Evolutionary conservation across 92 coral and sea anemone species (phyloP).

Genomic region (Nematostella vectensis): DNA sequence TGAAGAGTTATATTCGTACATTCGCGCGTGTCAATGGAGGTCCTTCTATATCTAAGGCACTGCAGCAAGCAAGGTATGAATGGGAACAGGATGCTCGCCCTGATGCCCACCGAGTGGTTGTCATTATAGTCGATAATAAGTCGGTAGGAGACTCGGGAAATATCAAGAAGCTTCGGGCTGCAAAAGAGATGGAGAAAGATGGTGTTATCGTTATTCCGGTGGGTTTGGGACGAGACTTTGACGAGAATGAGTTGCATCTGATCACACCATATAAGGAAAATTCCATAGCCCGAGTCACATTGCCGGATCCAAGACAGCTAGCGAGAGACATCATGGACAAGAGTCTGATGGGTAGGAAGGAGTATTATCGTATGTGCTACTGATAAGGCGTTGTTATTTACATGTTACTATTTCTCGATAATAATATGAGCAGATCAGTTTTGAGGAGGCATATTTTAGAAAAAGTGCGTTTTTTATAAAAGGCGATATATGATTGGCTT

Average conservation of each 20-base stretch:
- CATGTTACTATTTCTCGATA: too few relatives aligned
- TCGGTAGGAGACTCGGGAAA: slow-evolving; percentile 65
- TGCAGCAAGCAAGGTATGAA: slow-evolving; percentile 46
- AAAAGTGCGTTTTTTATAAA: too few relatives aligned
- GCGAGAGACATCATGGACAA: slow-evolving; percentile 45
- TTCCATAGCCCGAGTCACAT: slow-evolving; percentile 28
- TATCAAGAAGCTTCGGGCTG: slow-evolving; percentile 44
- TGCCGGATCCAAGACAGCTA: slow-evolving; percentile 54
- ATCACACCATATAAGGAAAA: slow-evolving; percentile 34
- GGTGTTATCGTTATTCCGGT: slow-evolving; percentile 67
- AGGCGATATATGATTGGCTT: too few relatives aligned
- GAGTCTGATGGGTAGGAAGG: slow-evolving; percentile 39
- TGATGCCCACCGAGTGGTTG: slow-evolving; percentile 56
- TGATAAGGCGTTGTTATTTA: too few relatives aligned
- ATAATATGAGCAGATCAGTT: too few relatives aligned
- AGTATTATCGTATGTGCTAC: not conserved
- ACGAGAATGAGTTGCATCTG: slow-evolving; percentile 43
- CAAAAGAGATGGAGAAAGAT: slow-evolving; percentile 47
- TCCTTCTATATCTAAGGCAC: slow-evolving; percentile 49
- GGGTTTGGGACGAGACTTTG: slow-evolving; percentile 59
- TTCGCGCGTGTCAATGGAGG: slow-evolving; percentile 34
- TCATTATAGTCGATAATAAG: slow-evolving; percentile 64
- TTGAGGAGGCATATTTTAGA: too few relatives aligned
- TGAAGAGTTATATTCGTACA: slow-evolving; percentile 39
- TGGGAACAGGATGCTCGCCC: slow-evolving; percentile 43